phyloP scores from a whole-genome alignment of 2,888 invertebrate species.

The Tachina grossa region DNA sequence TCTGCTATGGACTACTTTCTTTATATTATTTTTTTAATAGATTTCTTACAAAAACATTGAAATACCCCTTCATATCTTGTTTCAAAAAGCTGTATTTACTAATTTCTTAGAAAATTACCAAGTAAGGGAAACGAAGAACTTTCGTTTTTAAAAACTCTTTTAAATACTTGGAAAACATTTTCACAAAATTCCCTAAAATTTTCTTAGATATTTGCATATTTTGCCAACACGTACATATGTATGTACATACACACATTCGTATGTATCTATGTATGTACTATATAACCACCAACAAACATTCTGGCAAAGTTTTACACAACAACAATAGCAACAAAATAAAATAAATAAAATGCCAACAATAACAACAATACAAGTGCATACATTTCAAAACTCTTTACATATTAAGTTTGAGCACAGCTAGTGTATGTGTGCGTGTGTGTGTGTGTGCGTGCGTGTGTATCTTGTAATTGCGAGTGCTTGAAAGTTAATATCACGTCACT shows the following conservation, averaged over 20 bases:
- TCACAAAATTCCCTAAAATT: constrained; percentile 7
- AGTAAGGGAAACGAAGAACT: neutral
- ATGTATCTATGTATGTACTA: neutral
- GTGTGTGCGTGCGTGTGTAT: constrained; percentile 50
- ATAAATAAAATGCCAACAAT: constrained; percentile 38
- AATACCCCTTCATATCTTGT: constrained; percentile 18
- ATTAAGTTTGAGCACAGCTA: neutral
- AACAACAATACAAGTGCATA: neutral
- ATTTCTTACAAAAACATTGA: constrained; percentile 17
- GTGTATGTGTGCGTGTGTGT: constrained; percentile 14
- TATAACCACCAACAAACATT: neutral
- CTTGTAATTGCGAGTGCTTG: constrained; percentile 73
- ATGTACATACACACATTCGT: neutral
- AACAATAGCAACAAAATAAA: constrained; percentile 35
- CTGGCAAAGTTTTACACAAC: constrained; percentile 31
- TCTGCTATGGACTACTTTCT: too few species aligned
- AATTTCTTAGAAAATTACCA: neutral
- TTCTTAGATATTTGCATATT: constrained; percentile 2
- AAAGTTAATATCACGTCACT: constrained; percentile 64
- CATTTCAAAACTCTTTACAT: neutral
- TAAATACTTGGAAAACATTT: neutral
- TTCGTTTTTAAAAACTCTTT: constrained; percentile 3
- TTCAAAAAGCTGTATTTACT: neutral
- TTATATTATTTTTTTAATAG: neutral
- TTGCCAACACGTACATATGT: constrained; percentile 36